A percentile compares a stretch with the other conserved stretches of the same genome.
Evolutionary conservation across 2,888 invertebrate genomes (phyloP).

Genomic region (Melinopterus prodromus): DNA sequence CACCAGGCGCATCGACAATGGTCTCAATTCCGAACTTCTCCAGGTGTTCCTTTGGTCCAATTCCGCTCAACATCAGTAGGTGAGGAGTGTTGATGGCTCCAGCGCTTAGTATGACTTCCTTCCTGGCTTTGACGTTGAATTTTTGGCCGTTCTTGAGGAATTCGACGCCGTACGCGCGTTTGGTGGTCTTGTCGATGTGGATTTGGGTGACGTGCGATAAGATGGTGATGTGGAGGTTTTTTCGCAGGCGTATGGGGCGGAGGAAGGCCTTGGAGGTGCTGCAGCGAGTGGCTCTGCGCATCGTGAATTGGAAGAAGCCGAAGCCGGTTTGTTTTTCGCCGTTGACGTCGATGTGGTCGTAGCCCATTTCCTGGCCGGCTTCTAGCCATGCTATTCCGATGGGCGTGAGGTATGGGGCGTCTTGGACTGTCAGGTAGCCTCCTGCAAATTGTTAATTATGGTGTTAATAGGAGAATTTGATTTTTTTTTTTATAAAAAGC

Average conservation of each 20-base stretch:
- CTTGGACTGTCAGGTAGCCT: slow-evolving; percentile 80
- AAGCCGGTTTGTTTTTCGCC: slow-evolving; percentile 88
- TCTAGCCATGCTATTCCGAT: slow-evolving; percentile 85
- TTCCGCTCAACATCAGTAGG: slow-evolving; percentile 86
- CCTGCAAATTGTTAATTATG: slow-evolving; percentile 60
- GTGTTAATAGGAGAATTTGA: too few species aligned
- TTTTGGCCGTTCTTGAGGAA: slow-evolving; percentile 73
- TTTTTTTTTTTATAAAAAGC: too few species aligned
- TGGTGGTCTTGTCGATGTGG: slow-evolving; percentile 74
- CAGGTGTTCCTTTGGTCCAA: slow-evolving; percentile 82
- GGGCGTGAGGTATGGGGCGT: slow-evolving; percentile 82
- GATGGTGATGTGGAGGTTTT: slow-evolving; percentile 83
- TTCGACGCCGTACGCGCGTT: slow-evolving; percentile 79
- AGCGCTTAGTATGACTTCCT: slow-evolving; percentile 85
- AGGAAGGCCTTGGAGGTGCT: slow-evolving; percentile 88
- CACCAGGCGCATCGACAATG: slow-evolving; percentile 80
- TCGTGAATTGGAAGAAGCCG: slow-evolving; percentile 88
- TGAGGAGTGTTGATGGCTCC: slow-evolving; percentile 94
- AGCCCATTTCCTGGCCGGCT: slow-evolving; percentile 93
- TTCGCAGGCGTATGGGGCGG: slow-evolving; percentile 77
- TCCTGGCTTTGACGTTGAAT: slow-evolving; percentile 72
- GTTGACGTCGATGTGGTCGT: slow-evolving; percentile 85
- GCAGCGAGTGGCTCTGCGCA: slow-evolving; percentile 83
- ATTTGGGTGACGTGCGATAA: slow-evolving; percentile 80
- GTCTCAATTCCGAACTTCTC: slow-evolving; percentile 75